Evolutionary conservation across 2,888 invertebrate species (phyloP), one percentile per base, ranked within the genome.

Genomic region (Ophonus ardosiacus): DNA sequence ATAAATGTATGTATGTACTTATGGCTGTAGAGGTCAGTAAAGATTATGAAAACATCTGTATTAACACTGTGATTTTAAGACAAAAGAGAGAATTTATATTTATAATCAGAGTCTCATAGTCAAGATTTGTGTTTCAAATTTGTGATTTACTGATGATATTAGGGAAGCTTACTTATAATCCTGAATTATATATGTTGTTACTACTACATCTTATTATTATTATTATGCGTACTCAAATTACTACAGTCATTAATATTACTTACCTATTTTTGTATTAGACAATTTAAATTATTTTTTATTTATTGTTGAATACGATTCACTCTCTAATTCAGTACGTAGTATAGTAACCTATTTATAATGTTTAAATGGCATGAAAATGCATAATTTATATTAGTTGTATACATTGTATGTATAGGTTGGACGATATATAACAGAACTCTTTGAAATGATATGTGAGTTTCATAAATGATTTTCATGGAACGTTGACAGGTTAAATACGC

Each of bases 351-450:
- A 74, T 17, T 40, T 71, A 71, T 71, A 71, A 71, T 71, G 7
- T 40, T 51, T 74, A 74, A 43, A 74, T 51, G 59, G 56, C 56
- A 59, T 57, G 56, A 56, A 79, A 79, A 38, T 43, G 56, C 61
- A 61, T 51, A 71, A 68, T 65, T 63, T 81, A 51, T 81, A 81
- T 81, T 80, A 38, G 80, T 59, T 65, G 63, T 81, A 81, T 81
- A 81, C 63, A 81, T 51, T 51, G 43, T 38, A 78, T 24, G 81
- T 81, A 65, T 61, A 81, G 63, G 81, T 61, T 81, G 79, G 79
- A 6, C 31, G 5, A 5, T 31, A 31, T 31, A 6, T 31, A 4
- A 31, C 31, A 5, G 5, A 31, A 31, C 31, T 31, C 3, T 31
- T 31, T 31, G 5, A 31, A 31, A 31, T 31, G 31, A 31, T 31